Conservation (phyloP, 2,113 vertebrate genomes). For the Brienomyrus longianalis region DNA sequence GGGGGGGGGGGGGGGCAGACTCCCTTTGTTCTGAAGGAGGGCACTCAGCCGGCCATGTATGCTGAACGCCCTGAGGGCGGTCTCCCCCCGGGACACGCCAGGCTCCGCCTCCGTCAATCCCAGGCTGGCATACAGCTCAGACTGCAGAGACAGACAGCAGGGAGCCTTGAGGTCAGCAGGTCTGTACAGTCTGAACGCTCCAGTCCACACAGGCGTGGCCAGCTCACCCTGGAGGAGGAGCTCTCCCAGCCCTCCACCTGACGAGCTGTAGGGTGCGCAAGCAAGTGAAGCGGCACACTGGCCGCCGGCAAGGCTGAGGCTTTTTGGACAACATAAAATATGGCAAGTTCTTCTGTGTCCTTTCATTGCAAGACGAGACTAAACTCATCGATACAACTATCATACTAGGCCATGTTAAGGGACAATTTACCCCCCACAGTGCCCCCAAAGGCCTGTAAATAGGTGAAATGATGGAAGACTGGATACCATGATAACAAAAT, state of each 20-base stretch:
- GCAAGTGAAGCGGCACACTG: not conserved
- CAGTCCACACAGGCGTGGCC: not conserved
- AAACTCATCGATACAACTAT: not conserved
- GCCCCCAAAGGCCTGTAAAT: not conserved
- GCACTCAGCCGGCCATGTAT: constrained; percentile 66
- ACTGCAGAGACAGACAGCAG: constrained; percentile 51
- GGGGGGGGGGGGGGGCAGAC: not conserved
- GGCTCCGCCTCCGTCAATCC: constrained; percentile 37
- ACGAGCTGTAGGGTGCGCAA: not conserved
- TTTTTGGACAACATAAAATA: not conserved
- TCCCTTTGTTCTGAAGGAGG: constrained; percentile 79
- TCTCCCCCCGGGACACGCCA: constrained; percentile 43
- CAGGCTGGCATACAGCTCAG: constrained; percentile 58
- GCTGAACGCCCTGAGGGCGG: constrained; percentile 67
- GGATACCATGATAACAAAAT: not conserved
- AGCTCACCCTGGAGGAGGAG: not conserved
- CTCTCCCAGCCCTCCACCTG: not conserved
- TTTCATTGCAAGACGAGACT: not conserved
- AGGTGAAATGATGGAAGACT: not conserved
- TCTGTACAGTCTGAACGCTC: not conserved
- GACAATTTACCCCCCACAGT: not conserved
- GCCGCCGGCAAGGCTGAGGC: not conserved
- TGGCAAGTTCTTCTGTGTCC: not conserved
- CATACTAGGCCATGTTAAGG: not conserved
- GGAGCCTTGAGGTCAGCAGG: not conserved